Conservation (phyloP, 1,140 invertebrate species). For the Ceratosolen fusciceps region DNA sequence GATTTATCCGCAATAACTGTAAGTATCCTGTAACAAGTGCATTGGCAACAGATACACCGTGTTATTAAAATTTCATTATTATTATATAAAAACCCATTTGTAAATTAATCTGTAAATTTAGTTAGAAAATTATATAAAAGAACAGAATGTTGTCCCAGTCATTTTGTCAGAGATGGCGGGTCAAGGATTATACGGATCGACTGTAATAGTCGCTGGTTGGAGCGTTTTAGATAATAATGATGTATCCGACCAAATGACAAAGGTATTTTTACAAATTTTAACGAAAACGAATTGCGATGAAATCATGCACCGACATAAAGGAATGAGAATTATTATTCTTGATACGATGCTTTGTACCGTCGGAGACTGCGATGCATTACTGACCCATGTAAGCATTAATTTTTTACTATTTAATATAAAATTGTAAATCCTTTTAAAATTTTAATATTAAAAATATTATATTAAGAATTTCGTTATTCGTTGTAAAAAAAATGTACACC, state of each 20-base stretch:
- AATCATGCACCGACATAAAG: not conserved
- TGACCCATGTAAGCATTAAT: not conserved
- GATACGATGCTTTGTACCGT: not conserved
- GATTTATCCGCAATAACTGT: too few relatives aligned
- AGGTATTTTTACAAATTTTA: not conserved
- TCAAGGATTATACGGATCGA: not conserved
- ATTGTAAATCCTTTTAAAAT: too few relatives aligned
- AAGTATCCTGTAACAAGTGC: too few relatives aligned
- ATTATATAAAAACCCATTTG: too few relatives aligned
- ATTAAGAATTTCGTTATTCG: too few relatives aligned
- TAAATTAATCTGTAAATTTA: too few relatives aligned
- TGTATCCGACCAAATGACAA: not conserved
- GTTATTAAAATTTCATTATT: too few relatives aligned
- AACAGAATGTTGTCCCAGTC: not conserved
- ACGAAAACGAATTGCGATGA: not conserved
- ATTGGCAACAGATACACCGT: too few relatives aligned
- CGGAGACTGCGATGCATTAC: not conserved
- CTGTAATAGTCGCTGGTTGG: not conserved
- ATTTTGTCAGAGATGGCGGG: not conserved
- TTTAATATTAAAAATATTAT: too few relatives aligned
- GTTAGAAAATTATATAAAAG: not conserved
- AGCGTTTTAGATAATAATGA: not conserved
- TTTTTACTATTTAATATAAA: not conserved
- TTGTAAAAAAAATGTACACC: too few relatives aligned
- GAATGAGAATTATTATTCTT: not conserved